Base-by-base conservation (phyloP, 2,888 invertebrate genomes). In the Callyntrura sp. region DNA sequence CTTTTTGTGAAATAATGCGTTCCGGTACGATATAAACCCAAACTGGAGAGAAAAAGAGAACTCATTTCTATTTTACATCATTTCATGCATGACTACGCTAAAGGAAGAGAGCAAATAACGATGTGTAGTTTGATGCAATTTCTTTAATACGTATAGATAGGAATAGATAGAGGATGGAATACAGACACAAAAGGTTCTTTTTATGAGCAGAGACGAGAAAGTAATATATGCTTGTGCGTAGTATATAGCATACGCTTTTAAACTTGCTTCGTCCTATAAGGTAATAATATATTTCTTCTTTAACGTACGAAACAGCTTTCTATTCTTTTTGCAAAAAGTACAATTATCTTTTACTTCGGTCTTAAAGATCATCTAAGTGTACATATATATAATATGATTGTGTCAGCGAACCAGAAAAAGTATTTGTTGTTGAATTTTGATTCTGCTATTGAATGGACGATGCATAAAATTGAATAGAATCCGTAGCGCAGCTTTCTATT, bases 71-170 rank as follows among this genome's bases (percentile, higher is more conserved):
- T 45, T 85, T 76, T 73, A 73, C 76, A 85, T 76, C 85, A 85
- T 85, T 85, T 85, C 85, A 85, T 85, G 85, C 85, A 85, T 76
- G 85, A 76, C 76, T 76, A 84, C 65, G 35, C 62, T 76, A 76
- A 57, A 43, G 85, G 20, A 45, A 76, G 73, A 23, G 35, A 84
- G 70, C 84, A 84, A 85, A 85, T 84, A 84, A 84, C 70, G 83
- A 84, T 84, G 55, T 65, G 28, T 60, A n/a, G 11, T 60, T 60
- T 17, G 60, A 43, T 68, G 43, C 51, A 84, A 28, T 65, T n/a
- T n/a, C n/a, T n/a, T n/a, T n/a, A n/a, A n/a, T n/a, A n/a, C n/a
- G n/a, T n/a, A n/a, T n/a, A n/a, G n/a, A n/a, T n/a, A n/a, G n/a
- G n/a, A n/a, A n/a, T n/a, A n/a, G n/a, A n/a, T n/a, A n/a, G n/a